These are phyloP conservation scores for Sebastes kiyomatsui DNA, from an alignment of 2,797 vertebrate species.

Conservation along the genomic window DNA sequence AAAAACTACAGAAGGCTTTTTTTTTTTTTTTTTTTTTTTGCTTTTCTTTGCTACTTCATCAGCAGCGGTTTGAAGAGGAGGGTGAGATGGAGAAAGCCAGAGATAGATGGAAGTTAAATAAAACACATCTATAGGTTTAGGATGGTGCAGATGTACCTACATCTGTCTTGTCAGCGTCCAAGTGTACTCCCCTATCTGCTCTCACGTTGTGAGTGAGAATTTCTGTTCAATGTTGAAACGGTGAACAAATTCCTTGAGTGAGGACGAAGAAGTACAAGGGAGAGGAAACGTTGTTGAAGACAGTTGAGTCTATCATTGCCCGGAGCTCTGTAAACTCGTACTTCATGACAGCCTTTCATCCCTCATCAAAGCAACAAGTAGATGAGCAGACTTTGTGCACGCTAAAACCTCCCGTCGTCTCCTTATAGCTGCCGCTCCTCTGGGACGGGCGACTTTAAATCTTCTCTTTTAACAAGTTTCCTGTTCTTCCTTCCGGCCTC, in stretches of 20 bases:
- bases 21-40: constrained; percentile 40
- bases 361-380: constrained; percentile 92
- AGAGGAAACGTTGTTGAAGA: constrained; percentile 61
- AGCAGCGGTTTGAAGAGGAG: constrained; percentile 1
- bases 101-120: constrained; percentile 13
- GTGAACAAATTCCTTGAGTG: constrained; percentile 13
- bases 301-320: constrained; percentile 80
- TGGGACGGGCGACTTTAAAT: constrained; percentile 82
- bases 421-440: constrained; percentile 71
- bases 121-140: constrained; percentile 23
- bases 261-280: constrained; percentile 5
- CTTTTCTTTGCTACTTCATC: constrained; percentile 52
- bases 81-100: constrained; percentile 9
- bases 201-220: background rate
- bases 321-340: constrained; percentile 77
- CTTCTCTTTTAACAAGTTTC: constrained; percentile 88
- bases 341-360: constrained; percentile 89
- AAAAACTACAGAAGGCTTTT: constrained; percentile 55
- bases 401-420: constrained; percentile 69
- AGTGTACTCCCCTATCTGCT: background rate
- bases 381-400: constrained; percentile 85
- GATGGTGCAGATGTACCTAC: background rate
- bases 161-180: background rate
- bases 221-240: constrained; percentile 10
- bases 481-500: constrained; percentile 83